phyloP scores from a whole-genome alignment of 2,888 invertebrate species.

The Xestobium rufovillosum region DNA sequence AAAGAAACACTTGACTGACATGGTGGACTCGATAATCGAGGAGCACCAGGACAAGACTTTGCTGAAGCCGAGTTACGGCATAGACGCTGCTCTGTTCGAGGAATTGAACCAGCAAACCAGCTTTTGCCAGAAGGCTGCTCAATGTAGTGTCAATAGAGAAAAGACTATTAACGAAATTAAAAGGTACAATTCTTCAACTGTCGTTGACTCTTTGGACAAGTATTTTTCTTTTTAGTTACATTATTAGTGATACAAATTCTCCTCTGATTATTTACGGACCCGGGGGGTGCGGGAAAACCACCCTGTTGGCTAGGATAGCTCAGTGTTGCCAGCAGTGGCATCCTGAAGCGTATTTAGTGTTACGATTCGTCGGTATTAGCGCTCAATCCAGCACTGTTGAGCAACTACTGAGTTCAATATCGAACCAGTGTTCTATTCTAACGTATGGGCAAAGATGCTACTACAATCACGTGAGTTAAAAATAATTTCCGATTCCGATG shows the following conservation, averaged over 20 bases:
- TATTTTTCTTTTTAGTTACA: conserved; percentile 48
- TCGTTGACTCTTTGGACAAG: conserved; percentile 2
- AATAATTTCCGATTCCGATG: not conserved
- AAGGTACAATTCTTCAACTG: conserved; percentile 48
- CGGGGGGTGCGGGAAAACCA: conserved; percentile 79
- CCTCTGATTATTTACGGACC: conserved; percentile 71
- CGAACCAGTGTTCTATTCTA: conserved; percentile 66
- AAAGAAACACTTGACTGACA: conserved; percentile 57
- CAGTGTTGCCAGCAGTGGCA: conserved; percentile 57
- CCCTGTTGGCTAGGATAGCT: conserved; percentile 65
- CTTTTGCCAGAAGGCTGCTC: conserved; percentile 63
- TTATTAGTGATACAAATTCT: conserved; percentile 51
- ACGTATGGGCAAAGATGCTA: conserved; percentile 58
- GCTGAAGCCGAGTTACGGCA: conserved; percentile 54
- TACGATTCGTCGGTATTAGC: conserved; percentile 59
- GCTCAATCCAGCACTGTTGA: conserved; percentile 60
- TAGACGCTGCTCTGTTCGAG: conserved; percentile 55
- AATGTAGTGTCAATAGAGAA: conserved; percentile 63
- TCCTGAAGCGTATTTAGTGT: conserved; percentile 50
- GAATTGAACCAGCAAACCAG: conserved; percentile 65
- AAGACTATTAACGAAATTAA: conserved; percentile 60
- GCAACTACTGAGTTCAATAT: conserved; percentile 66
- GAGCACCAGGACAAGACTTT: conserved; percentile 54
- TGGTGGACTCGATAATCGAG: conserved; percentile 62
- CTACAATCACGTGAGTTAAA: conserved; percentile 50